Percentiles rank a stretch among this genome's conserved stretches.
phyloP scores from a whole-genome alignment of 2,113 vertebrate genomes.

The Marcusenius ussheri region DNA sequence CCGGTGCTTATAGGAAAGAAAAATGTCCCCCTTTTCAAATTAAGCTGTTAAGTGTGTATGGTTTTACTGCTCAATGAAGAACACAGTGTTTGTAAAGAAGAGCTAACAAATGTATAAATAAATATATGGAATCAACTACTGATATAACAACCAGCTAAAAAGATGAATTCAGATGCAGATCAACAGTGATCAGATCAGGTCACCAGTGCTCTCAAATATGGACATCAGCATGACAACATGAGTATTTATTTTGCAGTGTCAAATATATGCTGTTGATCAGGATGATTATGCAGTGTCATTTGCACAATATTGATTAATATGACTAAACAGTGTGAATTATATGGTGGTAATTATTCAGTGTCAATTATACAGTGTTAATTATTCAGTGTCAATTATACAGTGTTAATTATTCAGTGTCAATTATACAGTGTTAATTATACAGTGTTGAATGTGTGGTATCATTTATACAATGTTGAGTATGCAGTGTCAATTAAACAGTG shows the following conservation, averaged over 20 bases:
- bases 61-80: not conserved
- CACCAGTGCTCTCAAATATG: not conserved
- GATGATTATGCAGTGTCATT: not conserved
- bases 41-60: not conserved
- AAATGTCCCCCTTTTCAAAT: not conserved
- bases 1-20: not conserved
- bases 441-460: not conserved
- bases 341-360: not conserved
- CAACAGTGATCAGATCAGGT: not conserved
- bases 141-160: not conserved
- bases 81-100: not conserved
- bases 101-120: not conserved
- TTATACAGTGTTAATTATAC: not conserved
- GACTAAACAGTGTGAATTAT: not conserved
- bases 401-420: not conserved
- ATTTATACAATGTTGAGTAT: not conserved
- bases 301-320: not conserved
- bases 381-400: not conserved
- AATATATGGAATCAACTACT: not conserved
- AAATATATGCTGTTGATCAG: not conserved
- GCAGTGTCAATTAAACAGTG: not conserved
- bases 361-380: not conserved
- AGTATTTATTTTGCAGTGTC: not conserved
- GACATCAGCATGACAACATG: not conserved
- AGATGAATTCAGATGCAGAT: not conserved